A percentile compares a stretch with the other conserved stretches of the same genome.
Conservation (phyloP, 2,797 vertebrate species). For the Picus viridis region DNA sequence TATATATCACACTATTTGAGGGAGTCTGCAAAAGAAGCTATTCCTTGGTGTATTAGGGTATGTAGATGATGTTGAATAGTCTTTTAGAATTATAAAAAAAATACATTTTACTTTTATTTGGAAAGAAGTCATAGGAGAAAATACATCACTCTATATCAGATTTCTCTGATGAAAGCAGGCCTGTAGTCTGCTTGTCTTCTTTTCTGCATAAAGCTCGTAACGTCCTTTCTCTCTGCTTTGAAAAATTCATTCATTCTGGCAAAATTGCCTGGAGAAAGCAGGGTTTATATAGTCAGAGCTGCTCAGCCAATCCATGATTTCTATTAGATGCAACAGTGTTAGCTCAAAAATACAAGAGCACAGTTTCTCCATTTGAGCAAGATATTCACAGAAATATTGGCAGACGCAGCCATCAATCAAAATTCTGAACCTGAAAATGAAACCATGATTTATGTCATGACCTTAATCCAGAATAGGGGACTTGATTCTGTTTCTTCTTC, state of each 20-base stretch:
- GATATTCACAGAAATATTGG: not conserved
- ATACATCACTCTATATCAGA: not conserved
- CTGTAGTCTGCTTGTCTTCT: not conserved
- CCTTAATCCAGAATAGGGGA: not conserved
- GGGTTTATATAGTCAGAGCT: not conserved
- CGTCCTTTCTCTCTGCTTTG: not conserved
- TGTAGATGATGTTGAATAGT: not conserved
- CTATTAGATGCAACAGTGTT: not conserved
- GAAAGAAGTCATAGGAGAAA: not conserved
- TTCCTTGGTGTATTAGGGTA: not conserved
- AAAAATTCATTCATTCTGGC: not conserved
- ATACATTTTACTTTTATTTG: not conserved
- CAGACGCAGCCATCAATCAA: not conserved
- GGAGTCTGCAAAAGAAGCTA: not conserved
- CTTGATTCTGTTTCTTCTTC: not conserved
- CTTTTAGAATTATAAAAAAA: not conserved
- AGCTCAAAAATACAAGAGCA: not conserved
- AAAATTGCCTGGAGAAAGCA: not conserved
- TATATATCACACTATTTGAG: not conserved
- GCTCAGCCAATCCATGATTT: not conserved
- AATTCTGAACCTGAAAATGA: not conserved
- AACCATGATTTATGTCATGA: not conserved
- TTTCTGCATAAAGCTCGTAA: not conserved
- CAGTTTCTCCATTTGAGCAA: not conserved
- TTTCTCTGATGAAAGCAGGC: not conserved